Percentiles rank a stretch among this genome's conserved stretches.
These are phyloP conservation scores for Phrynosoma platyrhinos DNA, from an alignment of 2,113 vertebrate genomes.

Conservation along the genomic window DNA sequence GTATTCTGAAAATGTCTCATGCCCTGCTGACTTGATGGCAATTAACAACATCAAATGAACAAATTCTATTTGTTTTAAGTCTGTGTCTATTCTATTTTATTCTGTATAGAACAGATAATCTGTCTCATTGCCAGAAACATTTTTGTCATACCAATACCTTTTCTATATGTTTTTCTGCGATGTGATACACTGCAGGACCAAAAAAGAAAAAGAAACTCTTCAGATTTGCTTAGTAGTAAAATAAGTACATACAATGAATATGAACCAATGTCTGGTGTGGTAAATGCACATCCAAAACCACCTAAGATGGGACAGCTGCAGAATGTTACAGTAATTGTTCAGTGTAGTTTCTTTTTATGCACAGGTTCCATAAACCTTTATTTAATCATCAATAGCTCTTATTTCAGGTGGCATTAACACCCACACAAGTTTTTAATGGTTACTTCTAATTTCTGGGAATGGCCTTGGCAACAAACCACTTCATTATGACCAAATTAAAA, in stretches of 20 bases:
- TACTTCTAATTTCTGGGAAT: conserved; percentile 23
- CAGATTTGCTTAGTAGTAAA: too few species aligned
- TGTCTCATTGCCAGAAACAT: too few species aligned
- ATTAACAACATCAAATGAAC: too few species aligned
- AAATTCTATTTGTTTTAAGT: background rate
- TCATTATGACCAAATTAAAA: background rate
- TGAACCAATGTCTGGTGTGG: background rate
- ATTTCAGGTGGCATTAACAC: background rate
- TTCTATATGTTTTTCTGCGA: background rate
- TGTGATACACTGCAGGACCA: background rate
- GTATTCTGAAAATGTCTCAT: too few species aligned
- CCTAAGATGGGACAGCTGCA: background rate
- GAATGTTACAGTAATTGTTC: background rate
- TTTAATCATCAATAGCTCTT: conserved; percentile 7
- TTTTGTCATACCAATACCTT: too few species aligned
- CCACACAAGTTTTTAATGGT: background rate
- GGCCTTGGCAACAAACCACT: background rate
- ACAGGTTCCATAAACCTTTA: background rate
- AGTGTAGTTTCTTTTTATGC: background rate
- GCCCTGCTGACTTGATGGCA: too few species aligned
- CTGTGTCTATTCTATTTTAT: background rate
- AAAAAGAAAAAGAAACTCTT: too few species aligned
- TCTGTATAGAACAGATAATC: too few species aligned
- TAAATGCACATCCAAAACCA: background rate
- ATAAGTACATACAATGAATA: background rate